A percentile compares a stretch with the other conserved stretches of the same genome.
Conservation (phyloP, 2,113 vertebrate genomes). For the Scytalopus superciliaris region DNA sequence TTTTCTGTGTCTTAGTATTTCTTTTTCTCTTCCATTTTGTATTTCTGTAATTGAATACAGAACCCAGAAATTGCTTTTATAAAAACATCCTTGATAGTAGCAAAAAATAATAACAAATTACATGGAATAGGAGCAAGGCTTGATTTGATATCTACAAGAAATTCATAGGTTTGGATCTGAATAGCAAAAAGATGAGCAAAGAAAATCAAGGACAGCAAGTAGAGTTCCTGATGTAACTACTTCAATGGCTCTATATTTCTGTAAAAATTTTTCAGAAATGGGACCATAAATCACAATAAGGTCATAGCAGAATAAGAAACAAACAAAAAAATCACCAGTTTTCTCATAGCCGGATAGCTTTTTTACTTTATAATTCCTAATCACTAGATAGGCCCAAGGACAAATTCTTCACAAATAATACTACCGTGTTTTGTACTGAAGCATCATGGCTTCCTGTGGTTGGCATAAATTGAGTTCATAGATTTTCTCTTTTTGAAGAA, state of each 20-base stretch:
- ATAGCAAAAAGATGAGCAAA: not conserved
- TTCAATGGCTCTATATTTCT: not conserved
- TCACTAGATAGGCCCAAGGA: not conserved
- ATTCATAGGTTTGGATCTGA: conserved; percentile 7
- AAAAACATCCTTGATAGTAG: not conserved
- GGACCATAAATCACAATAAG: conserved; percentile 7
- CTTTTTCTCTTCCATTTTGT: not conserved
- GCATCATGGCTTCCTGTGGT: not conserved
- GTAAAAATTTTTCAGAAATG: not conserved
- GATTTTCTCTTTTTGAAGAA: not conserved
- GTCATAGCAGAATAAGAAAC: not conserved
- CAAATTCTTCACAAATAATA: not conserved
- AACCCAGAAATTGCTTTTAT: not conserved
- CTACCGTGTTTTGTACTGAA: not conserved
- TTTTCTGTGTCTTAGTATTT: not conserved
- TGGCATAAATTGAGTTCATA: not conserved
- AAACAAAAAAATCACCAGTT: not conserved
- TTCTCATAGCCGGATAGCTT: not conserved
- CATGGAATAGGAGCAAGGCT: not conserved
- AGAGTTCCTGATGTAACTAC: not conserved
- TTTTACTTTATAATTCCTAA: not conserved
- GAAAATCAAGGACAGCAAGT: not conserved
- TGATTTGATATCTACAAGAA: not conserved
- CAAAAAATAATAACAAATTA: not conserved
- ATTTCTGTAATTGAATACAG: not conserved